Evolutionary conservation across 2,797 vertebrate genomes (phyloP).

Genomic region (Gila robusta): DNA sequence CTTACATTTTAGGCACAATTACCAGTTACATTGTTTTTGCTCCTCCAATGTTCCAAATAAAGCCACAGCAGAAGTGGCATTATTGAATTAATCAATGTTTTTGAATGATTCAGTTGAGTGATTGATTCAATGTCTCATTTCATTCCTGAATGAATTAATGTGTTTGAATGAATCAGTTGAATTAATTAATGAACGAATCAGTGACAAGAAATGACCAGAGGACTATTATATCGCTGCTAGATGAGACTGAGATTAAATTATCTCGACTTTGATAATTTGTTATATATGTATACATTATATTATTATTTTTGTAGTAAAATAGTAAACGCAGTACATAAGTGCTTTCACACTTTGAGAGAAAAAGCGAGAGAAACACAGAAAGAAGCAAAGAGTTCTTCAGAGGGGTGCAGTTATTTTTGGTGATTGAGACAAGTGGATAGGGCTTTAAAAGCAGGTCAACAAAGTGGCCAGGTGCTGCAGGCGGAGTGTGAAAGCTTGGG

Average conservation of each 20-base stretch:
- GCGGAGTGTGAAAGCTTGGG: conserved; percentile 73
- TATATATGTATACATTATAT: not conserved
- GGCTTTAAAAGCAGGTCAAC: conserved; percentile 80
- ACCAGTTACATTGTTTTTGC: not conserved
- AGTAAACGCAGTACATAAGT: conserved; percentile 31
- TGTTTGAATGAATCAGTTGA: not conserved
- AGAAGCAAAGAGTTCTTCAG: conserved; percentile 71
- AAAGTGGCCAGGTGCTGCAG: conserved; percentile 77
- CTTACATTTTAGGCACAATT: not conserved
- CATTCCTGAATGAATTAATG: not conserved
- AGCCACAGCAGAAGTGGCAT: not conserved
- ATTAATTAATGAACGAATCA: not conserved
- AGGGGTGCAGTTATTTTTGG: conserved; percentile 82
- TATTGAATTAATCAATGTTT: not conserved
- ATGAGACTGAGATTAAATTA: not conserved
- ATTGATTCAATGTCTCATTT: not conserved
- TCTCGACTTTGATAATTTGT: not conserved
- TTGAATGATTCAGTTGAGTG: not conserved
- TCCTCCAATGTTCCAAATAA: not conserved
- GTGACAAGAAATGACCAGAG: not conserved
- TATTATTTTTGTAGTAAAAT: not conserved
- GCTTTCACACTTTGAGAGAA: not conserved
- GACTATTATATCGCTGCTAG: not conserved
- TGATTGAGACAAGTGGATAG: conserved; percentile 81
- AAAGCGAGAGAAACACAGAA: conserved; percentile 4